These are phyloP conservation scores for Naso thynnoides DNA, from an alignment of 2,797 vertebrate genomes.

Conservation along the genomic window DNA sequence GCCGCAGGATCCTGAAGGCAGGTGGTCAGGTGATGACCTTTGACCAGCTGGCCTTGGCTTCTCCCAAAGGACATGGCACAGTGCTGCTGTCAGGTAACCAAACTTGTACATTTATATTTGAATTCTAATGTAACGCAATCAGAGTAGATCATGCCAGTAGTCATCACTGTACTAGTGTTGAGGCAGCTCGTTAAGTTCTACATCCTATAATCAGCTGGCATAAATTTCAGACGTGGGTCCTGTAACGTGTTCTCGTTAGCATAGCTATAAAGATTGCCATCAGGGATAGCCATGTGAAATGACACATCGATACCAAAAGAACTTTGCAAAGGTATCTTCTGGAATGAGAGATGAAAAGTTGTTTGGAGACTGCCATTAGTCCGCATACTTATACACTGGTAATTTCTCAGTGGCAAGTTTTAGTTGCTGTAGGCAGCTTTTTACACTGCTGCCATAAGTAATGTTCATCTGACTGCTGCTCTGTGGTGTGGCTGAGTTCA, in stretches of 20 bases:
- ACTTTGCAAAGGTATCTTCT: neutral
- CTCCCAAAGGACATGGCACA: conserved; percentile 92
- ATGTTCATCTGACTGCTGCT: neutral
- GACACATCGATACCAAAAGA: no score
- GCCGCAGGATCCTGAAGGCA: conserved; percentile 90
- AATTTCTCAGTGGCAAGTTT: neutral
- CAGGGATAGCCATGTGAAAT: neutral
- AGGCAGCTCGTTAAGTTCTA: neutral
- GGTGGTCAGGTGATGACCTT: conserved; percentile 94
- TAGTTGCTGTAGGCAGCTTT: neutral
- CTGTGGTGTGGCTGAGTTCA: neutral
- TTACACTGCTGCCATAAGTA: neutral
- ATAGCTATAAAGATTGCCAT: neutral
- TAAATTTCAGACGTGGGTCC: neutral
- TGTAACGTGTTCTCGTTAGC: neutral
- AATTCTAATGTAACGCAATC: neutral
- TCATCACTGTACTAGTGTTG: neutral
- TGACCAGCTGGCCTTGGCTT: conserved; percentile 92
- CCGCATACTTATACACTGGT: neutral
- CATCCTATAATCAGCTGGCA: neutral
- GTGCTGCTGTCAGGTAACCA: conserved; percentile 92
- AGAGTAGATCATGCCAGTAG: neutral
- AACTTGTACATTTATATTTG: neutral
- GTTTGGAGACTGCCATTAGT: neutral
- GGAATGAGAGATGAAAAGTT: neutral